Evolutionary conservation across 2,113 vertebrate genomes (phyloP), one percentile per base, ranked within the genome.

Genomic region (Lota lota): DNA sequence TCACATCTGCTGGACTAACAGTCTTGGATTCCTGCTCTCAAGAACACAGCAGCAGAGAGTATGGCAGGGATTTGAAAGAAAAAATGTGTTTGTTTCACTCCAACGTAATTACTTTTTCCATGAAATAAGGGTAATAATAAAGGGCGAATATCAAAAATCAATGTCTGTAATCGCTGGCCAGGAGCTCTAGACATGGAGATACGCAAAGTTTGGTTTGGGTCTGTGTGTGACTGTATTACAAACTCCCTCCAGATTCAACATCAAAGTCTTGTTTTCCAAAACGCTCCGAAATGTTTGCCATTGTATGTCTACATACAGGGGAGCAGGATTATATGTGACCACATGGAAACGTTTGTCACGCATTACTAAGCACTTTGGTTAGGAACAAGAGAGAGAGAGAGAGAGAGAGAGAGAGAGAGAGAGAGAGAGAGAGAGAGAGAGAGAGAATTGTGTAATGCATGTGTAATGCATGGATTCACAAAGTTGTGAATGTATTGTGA

Each of bases 281-380:
- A 59, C 40, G 40, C 40, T 47, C 40, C 1, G 12, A 14, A 47
- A 47, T 36, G 62, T 72, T 75, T 75, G 67, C 58, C 66, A 1
- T 65, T 72, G 57, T 50, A 61, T 68, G 18, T 40, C 71, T 60
- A 19, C 47, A 72, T 60, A 63, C 40, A 68, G 77, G 73, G 68
- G 50, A 10, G 24, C 3, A 64, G 56, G 61, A 73, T 73, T 69
- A 76, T 10, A n/a, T 61, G 61, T 61, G 63, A 75, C 61, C 76
- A 78, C 24, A 79, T 76, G 74, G 76, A 83, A 81, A 72, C 33
- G n/a, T 66, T 76, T 69, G 66, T 65, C 68, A 36, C 0, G 18
- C 15, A 56, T 75, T 66, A 2, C 19, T 53, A 24, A 80, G 21
- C 63, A 64, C 18, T n/a, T 62, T 1, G 0, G 16, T 20, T 1